Evolutionary conservation across 2,797 vertebrate genomes (phyloP), one percentile per base, ranked within the genome.

Genomic region (Hafferia zeledoni): DNA sequence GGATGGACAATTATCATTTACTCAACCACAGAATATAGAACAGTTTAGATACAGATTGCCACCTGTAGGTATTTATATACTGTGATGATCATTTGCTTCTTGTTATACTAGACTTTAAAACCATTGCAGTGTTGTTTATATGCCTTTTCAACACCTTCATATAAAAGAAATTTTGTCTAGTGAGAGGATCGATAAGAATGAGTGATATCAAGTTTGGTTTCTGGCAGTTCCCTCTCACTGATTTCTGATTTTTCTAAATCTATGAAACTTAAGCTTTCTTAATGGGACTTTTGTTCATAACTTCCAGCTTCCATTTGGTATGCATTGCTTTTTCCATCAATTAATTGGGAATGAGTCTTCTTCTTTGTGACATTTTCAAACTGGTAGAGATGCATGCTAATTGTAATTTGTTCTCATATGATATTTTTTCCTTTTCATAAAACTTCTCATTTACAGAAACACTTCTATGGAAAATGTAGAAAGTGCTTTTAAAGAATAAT

Each of bases 81-180:
- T 65, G 8, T 94, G 37, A 89, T 39, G 63, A 77, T 91, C 9
- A 52, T 91, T 95, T 85, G 39, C 52, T 89, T 56, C 92, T 90
- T 97, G 70, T 96, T 96, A 87, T 64, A 77, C 37, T 79, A 84
- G 49, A 71, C 75, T 15, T 90, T 78, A 91, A 96, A 85, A 83
- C 25, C 50, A 46, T 53, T 75, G 46, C 46, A 59, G 39, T 60
- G 23, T 50, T 93, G 27, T 76, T 79, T 80, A 28, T 93, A n/a
- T 50, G 35, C 53, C 47, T 92, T 96, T 93, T 55, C 39, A 50
- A 77, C 55, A 94, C 79, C 35, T 57, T 52, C 70, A 10, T 67
- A 24, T 67, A 30, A 76, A 33, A 64, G 5, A 85, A 80, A 83
- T 24, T 76, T 63, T 44, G 7, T 74, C 27, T 10, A 64, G 28